Base-by-base conservation (phyloP, 2,113 vertebrate species). In the Rhinogobius similis region DNA sequence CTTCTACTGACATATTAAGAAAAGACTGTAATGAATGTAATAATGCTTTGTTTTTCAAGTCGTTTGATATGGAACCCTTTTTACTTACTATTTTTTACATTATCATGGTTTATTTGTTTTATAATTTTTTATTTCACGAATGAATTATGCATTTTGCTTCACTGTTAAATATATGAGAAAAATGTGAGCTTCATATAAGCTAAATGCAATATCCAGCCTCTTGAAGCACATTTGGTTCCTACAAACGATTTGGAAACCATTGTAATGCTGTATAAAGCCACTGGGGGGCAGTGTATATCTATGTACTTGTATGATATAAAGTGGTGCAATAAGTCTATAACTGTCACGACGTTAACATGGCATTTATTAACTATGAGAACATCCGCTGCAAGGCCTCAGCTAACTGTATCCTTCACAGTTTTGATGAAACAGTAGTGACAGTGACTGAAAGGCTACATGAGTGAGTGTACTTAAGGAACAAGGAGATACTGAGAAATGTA, bases 231-330 rank as follows among this genome's bases (percentile, higher is more conserved):
- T 27, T 56, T 56, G 11, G 24, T 27, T 14, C 53, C 53, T 24
- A 1, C 23, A 13, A 14, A 56, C 53, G 11, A 55, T 55, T 55
- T 56, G 12, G 24, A 24, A 29, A 18, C 26, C 55, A 46, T 23
- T 81, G 86, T 74, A 73, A 71, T 79, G 48, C 5, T 38, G 20
- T 0, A 64, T 58, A 5, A 4, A 44, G 67, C 86, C 88, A 90
- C 76, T 58, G 12, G 88, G 69, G 59, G 85, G 73, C 67, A 53
- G 48, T 76, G 16, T 76, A 10, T 5, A 52, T 29, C 66, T 29
- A 41, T 53, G 65, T 10, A 75, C 32, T 2, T 26, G 23, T 38
- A 53, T 50, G 65, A 63, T 10, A 62, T 66, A 68, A 26, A 70
- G 6, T 3, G 38, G 11, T 0, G 18, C 14, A 48, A 1, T 7